Base-by-base conservation (phyloP, 1,140 invertebrate species). In the Lysiphlebus fabarum region DNA sequence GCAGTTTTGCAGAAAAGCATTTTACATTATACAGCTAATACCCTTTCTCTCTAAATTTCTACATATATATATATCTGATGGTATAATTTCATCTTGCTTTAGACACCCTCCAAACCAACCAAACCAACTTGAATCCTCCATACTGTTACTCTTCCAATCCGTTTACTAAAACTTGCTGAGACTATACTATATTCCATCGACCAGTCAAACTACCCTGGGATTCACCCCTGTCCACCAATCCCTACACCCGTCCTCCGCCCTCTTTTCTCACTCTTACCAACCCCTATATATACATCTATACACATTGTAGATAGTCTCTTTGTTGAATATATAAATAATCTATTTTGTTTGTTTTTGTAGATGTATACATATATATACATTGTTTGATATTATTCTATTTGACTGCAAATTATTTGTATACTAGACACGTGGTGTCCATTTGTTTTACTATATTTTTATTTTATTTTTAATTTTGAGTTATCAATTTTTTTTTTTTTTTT, bases 201-300 rank as follows among this genome's bases (percentile, higher is more conserved):
- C 54, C 37, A 40, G 54, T 11, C n/a, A 33, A 36, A 54, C 53
- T 17, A 43, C 11, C 53, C 38, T 41, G 43, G 43, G 53, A 54
- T 44, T 54, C 36, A 54, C 41, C 53, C 41, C 17, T 36, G 10
- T 38, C 33, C 40, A n/a, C 45, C 12, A 47, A 17, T n/a, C 33
- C 14, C 34, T n/a, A 50, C n/a, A 50, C 48, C 6, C n/a, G 48
- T 33, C 11, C 26, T 36, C 53, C 43, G 44, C 55, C 53, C 58
- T 51, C 63, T 54, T 62, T 63, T 61, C 56, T 57, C 36, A 55
- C 51, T 62, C 63, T 65, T 9, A 2, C 45, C 56, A 59, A 59
- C 53, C 50, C 70, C 71, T 69, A 68, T 62, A 61, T 62, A 67
- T 66, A n/a, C n/a, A n/a, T n/a, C n/a, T n/a, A 70, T 12, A 8